Evolutionary conservation across 2,888 invertebrate genomes (phyloP).

Genomic region (Drosophila mayaguana): DNA sequence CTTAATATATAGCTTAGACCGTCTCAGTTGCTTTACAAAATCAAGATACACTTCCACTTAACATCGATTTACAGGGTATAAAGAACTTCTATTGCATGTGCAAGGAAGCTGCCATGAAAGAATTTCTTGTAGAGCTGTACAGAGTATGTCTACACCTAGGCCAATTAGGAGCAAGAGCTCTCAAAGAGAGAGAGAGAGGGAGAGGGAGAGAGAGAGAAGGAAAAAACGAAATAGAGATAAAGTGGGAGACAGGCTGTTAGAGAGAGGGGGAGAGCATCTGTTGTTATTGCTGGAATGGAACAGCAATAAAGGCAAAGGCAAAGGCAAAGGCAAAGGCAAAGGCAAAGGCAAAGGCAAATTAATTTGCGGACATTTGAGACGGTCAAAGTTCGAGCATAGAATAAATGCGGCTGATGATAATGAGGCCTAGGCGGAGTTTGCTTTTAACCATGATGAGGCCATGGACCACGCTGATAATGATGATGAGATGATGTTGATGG

Average conservation of each 20-base stretch:
- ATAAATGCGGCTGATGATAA: conserved; percentile 45
- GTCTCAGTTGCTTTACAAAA: too few relatives aligned
- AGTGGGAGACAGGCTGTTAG: background rate
- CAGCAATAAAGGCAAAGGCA: conserved; percentile 37
- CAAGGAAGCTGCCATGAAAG: conserved; percentile 1
- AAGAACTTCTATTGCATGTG: background rate
- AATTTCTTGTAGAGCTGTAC: background rate
- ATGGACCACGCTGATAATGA: conserved; percentile 54
- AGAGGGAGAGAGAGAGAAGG: background rate
- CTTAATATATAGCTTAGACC: background rate
- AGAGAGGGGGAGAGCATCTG: background rate
- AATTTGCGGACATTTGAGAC: conserved; percentile 60
- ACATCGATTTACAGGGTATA: background rate
- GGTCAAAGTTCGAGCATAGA: conserved; percentile 52
- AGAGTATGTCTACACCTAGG: conserved; percentile 4
- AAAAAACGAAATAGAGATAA: background rate
- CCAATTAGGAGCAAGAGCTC: background rate
- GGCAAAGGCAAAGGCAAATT: conserved; percentile 47
- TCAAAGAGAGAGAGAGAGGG: background rate
- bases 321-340: conserved; percentile 22
- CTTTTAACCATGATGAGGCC: conserved; percentile 40
- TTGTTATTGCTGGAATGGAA: conserved; percentile 28
- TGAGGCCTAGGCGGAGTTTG: conserved; percentile 44
- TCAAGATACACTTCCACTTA: background rate
- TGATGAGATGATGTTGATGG: conserved; percentile 37